phyloP scores from a whole-genome alignment of 1,140 invertebrate genomes.

The Zelostemma sp. region DNA sequence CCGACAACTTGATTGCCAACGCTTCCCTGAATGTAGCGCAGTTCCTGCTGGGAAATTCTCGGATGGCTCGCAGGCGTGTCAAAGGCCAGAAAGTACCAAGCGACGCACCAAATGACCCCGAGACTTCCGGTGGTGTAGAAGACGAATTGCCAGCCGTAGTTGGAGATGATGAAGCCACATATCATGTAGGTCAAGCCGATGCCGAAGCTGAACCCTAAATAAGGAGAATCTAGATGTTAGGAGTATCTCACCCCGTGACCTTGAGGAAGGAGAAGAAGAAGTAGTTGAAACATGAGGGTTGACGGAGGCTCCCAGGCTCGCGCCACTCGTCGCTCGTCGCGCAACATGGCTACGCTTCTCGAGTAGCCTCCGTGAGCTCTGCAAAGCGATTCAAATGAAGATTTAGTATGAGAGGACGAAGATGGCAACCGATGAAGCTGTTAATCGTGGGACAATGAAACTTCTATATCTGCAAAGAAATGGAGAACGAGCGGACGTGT shows the following conservation, averaged over 20 bases:
- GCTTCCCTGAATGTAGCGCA: slow-evolving; percentile 78
- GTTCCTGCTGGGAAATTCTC: slow-evolving; percentile 78
- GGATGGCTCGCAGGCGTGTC: slow-evolving; percentile 82
- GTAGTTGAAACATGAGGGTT: slow-evolving; percentile 68
- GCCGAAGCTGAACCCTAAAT: slow-evolving; percentile 79
- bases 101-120: slow-evolving; percentile 76
- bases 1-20: slow-evolving; percentile 69
- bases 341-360: slow-evolving; percentile 41
- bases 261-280: slow-evolving; percentile 28
- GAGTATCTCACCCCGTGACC: slow-evolving; percentile 66
- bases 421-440: slow-evolving; percentile 53
- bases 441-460: slow-evolving; percentile 66
- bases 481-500: too few species aligned
- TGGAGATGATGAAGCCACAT: slow-evolving; percentile 78
- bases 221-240: slow-evolving; percentile 68
- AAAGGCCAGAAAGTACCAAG: slow-evolving; percentile 83
- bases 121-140: slow-evolving; percentile 81
- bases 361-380: slow-evolving; percentile 48
- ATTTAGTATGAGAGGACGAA: slow-evolving; percentile 63
- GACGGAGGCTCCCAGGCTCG: slow-evolving; percentile 57
- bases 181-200: slow-evolving; percentile 80
- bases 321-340: slow-evolving; percentile 52
- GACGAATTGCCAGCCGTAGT: slow-evolving; percentile 77
- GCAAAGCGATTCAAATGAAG: slow-evolving; percentile 68
- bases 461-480: slow-evolving; percentile 65